Evolutionary conservation across 2,113 vertebrate species (phyloP), one percentile per base, ranked within the genome.

Genomic region (Anthoscopus minutus): DNA sequence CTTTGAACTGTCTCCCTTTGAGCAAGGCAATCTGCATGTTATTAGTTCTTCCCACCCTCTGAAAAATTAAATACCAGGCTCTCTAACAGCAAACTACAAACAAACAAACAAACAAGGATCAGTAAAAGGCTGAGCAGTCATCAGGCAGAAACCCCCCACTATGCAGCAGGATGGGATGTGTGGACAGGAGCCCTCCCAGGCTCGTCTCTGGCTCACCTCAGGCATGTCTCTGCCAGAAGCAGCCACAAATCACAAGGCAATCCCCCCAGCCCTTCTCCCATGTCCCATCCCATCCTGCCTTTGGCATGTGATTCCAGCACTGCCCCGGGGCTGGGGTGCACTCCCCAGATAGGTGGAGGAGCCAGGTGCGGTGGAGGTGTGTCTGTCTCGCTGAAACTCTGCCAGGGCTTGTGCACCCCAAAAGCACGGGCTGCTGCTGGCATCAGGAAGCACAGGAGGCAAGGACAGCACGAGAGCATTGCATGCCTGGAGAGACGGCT

Each of bases 361-460:
- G 30, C 81, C 47, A 28, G 67, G 9, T 44, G 40, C 40, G 31
- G 22, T 40, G 50, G 40, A 61, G 54, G 31, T 67, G 30, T 17
- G 2, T 69, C 48, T 80, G 62, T 38, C 77, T 81, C 84, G 18
- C 81, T 7, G 4, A 86, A 86, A 86, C 30, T 62, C 58, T 51
- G 53, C 23, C 62, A 71, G 18, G 20, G 40, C 30, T 76, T 31
- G 14, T 2, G 5, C 38, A 50, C 38, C 71, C 35, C 47, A 4
- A 90, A 95, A 86, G 13, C 57, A 42, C 0, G 0, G 20, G 35
- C 0, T 81, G 79, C 51, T 4, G 6, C 47, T 1, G 1, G 45
- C 0, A 0, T 13, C 0, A 0, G 17, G 51, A 11, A 38, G 17
- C 0, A 0, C 5, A 4, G 65, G 27, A n/a, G 48, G 35, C 0